Base-by-base conservation (phyloP, 2,888 invertebrate genomes). In the Phymatocera aterrima region DNA sequence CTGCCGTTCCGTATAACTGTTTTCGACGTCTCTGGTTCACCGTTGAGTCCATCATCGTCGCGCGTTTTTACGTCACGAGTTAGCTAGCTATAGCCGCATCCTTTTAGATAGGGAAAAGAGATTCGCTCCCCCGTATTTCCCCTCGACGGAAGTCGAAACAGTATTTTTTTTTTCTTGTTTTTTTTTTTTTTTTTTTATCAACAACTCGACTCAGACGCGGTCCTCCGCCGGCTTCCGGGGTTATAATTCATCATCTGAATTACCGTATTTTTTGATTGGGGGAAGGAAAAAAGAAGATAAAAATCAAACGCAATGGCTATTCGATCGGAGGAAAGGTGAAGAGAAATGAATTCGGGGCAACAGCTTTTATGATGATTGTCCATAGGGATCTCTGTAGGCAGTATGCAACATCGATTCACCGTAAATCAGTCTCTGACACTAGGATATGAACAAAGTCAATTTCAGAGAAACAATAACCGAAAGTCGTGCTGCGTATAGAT, bases 291-390 rank as follows among this genome's bases (percentile, higher is more conserved):
- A n/a, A 60, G 31, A 37, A 64, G 37, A n/a, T 37, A 64, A 37
- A 51, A 51, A 51, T n/a, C 4, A n/a, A 51, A 51, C 4, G 0
- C 18, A 64, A 15, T 21, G 18, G 21, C 18, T 37, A 64, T 64
- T 2, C n/a, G 18, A 37, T 34, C n/a, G 18, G 24, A 64, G 18
- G 34, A 37, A 64, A 64, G 21, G 64, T n/a, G 34, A 3, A 61
- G 18, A 37, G 37, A 37, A 18, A 37, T 24, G 64, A 8, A 64
- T 64, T 64, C 37, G 37, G 37, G 21, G 28, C 21, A 64, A 64
- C 18, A 37, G 64, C 64, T 64, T 64, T 64, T 18, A 64, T 37
- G 64, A 64, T 34, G 64, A 64, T 64, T 64, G 64, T 64, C 37
- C 64, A n/a, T 37, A 21, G 34, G 34, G 61, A 61, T 61, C 37